Percentiles rank a stretch among this genome's conserved stretches.
Conservation (phyloP, 2,797 vertebrate species). For the Lemur catta region DNA sequence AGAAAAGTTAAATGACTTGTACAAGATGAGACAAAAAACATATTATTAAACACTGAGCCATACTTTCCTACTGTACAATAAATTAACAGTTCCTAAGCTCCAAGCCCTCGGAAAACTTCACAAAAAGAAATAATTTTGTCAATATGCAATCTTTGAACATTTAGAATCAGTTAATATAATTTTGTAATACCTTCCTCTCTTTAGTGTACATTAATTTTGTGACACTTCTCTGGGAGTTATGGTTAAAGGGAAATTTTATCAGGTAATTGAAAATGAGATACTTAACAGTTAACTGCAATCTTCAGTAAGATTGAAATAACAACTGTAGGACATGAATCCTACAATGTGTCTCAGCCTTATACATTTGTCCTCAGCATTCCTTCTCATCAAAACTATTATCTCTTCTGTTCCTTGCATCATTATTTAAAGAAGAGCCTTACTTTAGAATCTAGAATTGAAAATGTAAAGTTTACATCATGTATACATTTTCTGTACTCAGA, state of each 20-base stretch:
- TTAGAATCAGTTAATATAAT: not conserved
- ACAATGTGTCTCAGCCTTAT: not conserved
- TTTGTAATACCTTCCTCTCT: not conserved
- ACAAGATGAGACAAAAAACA: not conserved
- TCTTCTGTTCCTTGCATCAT: not conserved
- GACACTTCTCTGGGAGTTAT: not conserved
- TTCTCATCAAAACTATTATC: not conserved
- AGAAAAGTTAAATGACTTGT: not conserved
- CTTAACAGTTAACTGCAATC: not conserved
- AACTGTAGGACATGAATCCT: not conserved
- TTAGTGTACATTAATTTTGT: not conserved
- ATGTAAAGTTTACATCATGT: not conserved
- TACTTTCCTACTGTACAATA: too few species aligned
- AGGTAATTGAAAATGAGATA: not conserved
- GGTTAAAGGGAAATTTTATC: conserved; percentile 5
- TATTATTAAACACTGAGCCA: not conserved
- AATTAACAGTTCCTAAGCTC: not conserved
- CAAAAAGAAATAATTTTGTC: not conserved
- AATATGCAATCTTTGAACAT: not conserved
- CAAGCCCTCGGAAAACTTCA: not conserved
- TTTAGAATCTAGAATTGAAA: not conserved
- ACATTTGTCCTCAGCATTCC: not conserved
- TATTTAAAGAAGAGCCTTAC: not conserved
- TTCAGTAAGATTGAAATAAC: not conserved
- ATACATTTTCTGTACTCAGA: not conserved